phyloP scores from a whole-genome alignment of 2,888 invertebrate species.

The Heliconius aoede region DNA sequence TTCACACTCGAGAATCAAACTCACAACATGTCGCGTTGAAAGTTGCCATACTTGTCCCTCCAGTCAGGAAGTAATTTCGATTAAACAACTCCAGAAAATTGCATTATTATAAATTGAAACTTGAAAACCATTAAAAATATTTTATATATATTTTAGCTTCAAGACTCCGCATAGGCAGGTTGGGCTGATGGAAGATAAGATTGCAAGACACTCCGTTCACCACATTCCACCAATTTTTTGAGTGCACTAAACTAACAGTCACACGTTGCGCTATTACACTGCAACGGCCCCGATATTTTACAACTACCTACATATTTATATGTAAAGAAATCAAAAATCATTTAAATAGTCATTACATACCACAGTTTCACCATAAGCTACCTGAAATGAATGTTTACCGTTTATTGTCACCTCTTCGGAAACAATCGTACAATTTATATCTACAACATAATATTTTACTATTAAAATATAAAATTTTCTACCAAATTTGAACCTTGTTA shows the following conservation, averaged over 20 bases:
- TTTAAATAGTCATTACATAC: conserved; percentile 72
- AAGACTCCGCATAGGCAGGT: too few relatives aligned
- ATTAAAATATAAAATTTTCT: not conserved
- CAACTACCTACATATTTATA: not conserved
- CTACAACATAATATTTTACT: conserved; percentile 41
- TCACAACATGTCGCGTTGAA: too few relatives aligned
- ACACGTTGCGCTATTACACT: not conserved
- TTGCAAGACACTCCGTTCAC: not conserved
- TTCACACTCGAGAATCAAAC: too few relatives aligned
- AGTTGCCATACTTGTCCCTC: too few relatives aligned
- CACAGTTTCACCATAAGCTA: conserved; percentile 76
- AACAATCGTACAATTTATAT: conserved; percentile 75
- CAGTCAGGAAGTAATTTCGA: too few relatives aligned
- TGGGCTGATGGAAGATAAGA: not conserved
- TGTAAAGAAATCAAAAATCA: conserved; percentile 64
- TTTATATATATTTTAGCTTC: too few relatives aligned
- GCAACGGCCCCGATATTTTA: too few relatives aligned
- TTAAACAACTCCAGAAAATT: too few relatives aligned
- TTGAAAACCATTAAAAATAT: too few relatives aligned
- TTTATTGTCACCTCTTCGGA: conserved; percentile 79
- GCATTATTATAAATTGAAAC: too few relatives aligned
- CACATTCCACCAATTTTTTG: not conserved
- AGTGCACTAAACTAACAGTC: not conserved
- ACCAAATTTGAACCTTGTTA: conserved; percentile 24
- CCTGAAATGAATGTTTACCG: conserved; percentile 71